Conservation (phyloP, 2,888 invertebrate genomes). For the Sthenelais limicola region DNA sequence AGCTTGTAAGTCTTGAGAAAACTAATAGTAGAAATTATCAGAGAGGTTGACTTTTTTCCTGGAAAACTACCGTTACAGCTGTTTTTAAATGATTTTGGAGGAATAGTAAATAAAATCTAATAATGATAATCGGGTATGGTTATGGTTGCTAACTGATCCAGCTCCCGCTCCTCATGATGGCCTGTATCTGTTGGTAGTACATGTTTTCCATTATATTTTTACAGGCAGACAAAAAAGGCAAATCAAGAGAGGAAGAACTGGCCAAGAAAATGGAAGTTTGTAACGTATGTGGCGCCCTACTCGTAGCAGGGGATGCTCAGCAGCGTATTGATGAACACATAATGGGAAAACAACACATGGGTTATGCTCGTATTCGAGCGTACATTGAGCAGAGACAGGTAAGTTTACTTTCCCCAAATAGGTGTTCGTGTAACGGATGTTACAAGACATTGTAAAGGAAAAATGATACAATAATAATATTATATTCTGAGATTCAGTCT, state of each 20-base stretch:
- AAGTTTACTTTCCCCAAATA: background rate
- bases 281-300: conserved; percentile 96
- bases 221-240: conserved; percentile 31
- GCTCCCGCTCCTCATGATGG: too few relatives aligned
- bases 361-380: conserved; percentile 77
- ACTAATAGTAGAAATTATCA: too few relatives aligned
- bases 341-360: conserved; percentile 98
- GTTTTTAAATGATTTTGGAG: too few relatives aligned
- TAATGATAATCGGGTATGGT: too few relatives aligned
- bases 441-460: background rate
- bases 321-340: conserved; percentile 98
- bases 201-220: too few relatives aligned
- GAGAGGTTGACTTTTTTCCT: too few relatives aligned
- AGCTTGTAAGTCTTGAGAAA: too few relatives aligned
- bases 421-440: background rate
- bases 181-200: too few relatives aligned
- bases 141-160: too few relatives aligned
- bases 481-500: too few relatives aligned
- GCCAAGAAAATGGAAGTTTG: conserved; percentile 98
- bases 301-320: conserved; percentile 99
- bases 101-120: too few relatives aligned
- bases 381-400: conserved; percentile 63
- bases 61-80: too few relatives aligned
- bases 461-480: background rate
- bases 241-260: conserved; percentile 49